Conservation (phyloP, 2,797 vertebrate species). For the Aphelocoma californica region DNA sequence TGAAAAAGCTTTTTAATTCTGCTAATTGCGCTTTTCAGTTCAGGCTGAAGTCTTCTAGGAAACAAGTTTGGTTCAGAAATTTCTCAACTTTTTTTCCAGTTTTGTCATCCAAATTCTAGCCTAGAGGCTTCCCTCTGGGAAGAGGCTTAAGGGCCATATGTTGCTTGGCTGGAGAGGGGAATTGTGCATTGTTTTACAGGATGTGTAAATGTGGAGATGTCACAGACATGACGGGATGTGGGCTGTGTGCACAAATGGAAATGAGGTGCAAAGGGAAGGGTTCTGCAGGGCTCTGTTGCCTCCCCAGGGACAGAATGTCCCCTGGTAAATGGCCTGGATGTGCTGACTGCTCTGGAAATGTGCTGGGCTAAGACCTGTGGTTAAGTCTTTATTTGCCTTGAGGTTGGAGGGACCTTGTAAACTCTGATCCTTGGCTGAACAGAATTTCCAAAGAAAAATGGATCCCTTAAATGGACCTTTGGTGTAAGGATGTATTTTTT, state of each 20-base stretch:
- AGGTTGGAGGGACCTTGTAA: background rate
- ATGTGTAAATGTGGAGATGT: background rate
- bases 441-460: background rate
- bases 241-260: background rate
- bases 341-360: background rate
- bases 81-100: background rate
- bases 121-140: background rate
- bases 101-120: background rate
- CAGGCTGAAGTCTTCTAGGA: background rate
- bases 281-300: background rate
- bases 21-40: background rate
- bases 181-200: background rate
- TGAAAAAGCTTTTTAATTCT: background rate
- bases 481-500: background rate
- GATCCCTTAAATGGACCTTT: background rate
- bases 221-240: background rate
- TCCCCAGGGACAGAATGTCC: background rate
- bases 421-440: background rate
- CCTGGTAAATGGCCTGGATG: background rate
- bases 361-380: background rate
- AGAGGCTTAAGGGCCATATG: background rate
- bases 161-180: conserved; percentile 6
- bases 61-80: background rate
- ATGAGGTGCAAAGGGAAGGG: background rate
- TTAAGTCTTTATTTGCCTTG: too few relatives aligned